These are phyloP conservation scores for Glandiceps talaboti DNA, from an alignment of 53 echinoderm and acorn worm genomes.

Conservation along the genomic window DNA sequence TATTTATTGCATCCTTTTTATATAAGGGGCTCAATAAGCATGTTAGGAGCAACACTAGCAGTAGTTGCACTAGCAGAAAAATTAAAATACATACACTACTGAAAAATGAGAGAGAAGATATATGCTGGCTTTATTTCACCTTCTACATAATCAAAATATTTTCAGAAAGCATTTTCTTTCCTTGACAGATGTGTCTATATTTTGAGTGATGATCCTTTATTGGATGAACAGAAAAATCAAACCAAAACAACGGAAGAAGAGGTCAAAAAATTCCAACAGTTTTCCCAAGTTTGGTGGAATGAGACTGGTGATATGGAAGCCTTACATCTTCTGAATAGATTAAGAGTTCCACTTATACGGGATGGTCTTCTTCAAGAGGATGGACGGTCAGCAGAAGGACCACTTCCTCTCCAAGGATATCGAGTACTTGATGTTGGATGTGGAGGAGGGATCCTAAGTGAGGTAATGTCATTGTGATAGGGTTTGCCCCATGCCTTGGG, in stretches of 20 bases:
- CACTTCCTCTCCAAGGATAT: slow-evolving; percentile 43
- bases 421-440: slow-evolving; percentile 86
- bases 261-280: slow-evolving; percentile 43
- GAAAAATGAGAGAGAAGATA: no score
- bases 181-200: neutral
- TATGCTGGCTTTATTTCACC: no score
- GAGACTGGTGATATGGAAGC: slow-evolving; percentile 64
- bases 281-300: slow-evolving; percentile 49
- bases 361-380: slow-evolving; percentile 28
- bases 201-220: slow-evolving; percentile 1
- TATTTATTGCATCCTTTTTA: no score
- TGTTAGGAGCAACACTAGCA: no score
- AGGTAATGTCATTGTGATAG: no score
- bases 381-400: neutral
- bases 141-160: slow-evolving; percentile 1
- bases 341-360: slow-evolving; percentile 80
- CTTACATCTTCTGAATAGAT: slow-evolving; percentile 59
- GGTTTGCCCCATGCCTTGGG: no score
- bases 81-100: no score
- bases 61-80: no score
- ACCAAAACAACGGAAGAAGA: slow-evolving; percentile 21
- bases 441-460: slow-evolving; percentile 84
- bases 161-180: neutral
- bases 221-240: slow-evolving; percentile 17
- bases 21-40: no score